These are phyloP conservation scores for Pseudoatta argentina DNA, from an alignment of 1,140 invertebrate genomes.

Conservation along the genomic window DNA sequence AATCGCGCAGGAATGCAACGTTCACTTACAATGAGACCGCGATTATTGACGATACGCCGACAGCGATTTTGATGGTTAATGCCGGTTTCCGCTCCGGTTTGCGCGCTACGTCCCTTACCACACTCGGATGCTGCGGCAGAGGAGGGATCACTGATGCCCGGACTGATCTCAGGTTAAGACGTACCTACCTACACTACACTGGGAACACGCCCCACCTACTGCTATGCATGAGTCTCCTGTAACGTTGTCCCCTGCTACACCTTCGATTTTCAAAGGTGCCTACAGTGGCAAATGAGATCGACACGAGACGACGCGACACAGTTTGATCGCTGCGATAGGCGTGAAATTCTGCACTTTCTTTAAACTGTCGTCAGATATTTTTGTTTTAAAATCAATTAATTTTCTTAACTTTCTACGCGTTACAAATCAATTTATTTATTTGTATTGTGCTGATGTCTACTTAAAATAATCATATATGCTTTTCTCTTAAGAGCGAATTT, in stretches of 20 bases:
- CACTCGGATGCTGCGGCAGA: conserved; percentile 82
- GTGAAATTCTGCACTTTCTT: neutral
- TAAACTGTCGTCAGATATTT: neutral
- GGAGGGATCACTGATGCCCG: conserved; percentile 82
- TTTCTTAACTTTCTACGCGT: neutral
- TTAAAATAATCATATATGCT: neutral
- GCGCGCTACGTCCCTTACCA: conserved; percentile 51
- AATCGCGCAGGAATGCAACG: conserved; percentile 10
- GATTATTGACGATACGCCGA: conserved; percentile 12
- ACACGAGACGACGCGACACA: neutral
- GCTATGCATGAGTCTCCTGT: conserved; percentile 56
- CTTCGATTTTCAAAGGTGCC: conserved; percentile 64
- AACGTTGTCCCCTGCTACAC: conserved; percentile 60
- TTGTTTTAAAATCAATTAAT: neutral
- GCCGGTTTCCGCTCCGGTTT: conserved; percentile 15
- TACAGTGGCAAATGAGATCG: neutral
- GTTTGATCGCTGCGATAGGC: neutral
- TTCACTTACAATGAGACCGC: conserved; percentile 11
- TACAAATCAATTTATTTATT: neutral
- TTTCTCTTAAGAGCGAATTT: conserved; percentile 3
- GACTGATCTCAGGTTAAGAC: conserved; percentile 79
- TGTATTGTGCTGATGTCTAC: neutral
- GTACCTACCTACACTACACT: conserved; percentile 77
- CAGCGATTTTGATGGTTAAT: neutral
- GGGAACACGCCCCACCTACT: conserved; percentile 70